Evolutionary conservation across 1,140 invertebrate species (phyloP), one percentile per base, ranked within the genome.

Genomic region (Aphaenogaster floridana): DNA sequence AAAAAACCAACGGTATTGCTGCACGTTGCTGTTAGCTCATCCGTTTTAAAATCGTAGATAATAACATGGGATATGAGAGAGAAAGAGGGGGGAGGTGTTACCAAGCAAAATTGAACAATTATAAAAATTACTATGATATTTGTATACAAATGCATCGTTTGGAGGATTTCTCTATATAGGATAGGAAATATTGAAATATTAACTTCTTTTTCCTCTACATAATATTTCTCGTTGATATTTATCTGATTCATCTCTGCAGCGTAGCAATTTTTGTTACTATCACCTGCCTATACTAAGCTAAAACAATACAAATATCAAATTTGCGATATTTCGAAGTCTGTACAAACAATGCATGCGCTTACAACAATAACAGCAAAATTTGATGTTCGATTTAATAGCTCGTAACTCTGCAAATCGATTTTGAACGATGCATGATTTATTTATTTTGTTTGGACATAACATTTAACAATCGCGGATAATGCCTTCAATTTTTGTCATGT

Each of bases 241-340:
- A 21, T 21, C 21, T 21, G 21, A 21, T 21, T 21, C 21, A 61
- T 78, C n/a, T 45, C 21, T 52, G 21, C 21, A 28, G 6, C 21
- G 21, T 42, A 21, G 21, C 21, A 45, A 6, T 36, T 61, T 61
- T 77, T 63, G 63, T 48, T 61, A 17, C 39, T 3, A 57, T n/a
- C n/a, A 45, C 7, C 39, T 34, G 57, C 15, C 13, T 63, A 7
- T 42, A 59, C n/a, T 77, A 28, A 61, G 42, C 57, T 78, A 63
- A 34, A 78, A 42, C 28, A 63, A 45, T 48, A 11, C 28, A 78
- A 48, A 63, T 78, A 64, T 78, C 6, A 36, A 66, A 66, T 79
- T 50, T 36, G 11, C 34, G 17, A 52, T 66, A 79, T 64, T 64
- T 13, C 9, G 9, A 13, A 34, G 28, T 76, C 11, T 48, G 39